These are phyloP conservation scores for Petroica traversi DNA, from an alignment of 2,113 vertebrate species.

Conservation along the genomic window DNA sequence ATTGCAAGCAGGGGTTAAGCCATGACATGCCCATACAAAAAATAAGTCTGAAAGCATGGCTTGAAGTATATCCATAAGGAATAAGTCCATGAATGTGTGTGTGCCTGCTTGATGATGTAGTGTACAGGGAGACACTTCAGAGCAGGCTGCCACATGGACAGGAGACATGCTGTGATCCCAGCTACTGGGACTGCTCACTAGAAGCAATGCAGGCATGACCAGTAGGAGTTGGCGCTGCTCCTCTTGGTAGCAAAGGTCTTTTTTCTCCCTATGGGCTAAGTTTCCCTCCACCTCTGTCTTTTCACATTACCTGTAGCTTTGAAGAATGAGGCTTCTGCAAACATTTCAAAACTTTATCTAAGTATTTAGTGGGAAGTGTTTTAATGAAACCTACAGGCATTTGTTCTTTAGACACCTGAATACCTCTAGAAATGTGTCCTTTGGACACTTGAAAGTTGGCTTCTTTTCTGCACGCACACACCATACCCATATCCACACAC, in stretches of 20 bases:
- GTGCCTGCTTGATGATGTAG: neutral
- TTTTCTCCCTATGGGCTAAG: neutral
- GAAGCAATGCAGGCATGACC: neutral
- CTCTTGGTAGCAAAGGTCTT: neutral
- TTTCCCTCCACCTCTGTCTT: neutral
- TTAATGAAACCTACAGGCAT: neutral
- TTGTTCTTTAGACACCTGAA: neutral
- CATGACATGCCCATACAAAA: neutral
- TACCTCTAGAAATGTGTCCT: neutral
- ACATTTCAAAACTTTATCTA: neutral
- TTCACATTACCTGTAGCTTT: neutral
- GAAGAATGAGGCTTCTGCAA: neutral
- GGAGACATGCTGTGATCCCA: neutral
- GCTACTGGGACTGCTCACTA: neutral
- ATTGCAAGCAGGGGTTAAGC: neutral
- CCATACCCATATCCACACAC: no score
- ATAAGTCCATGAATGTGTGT: neutral
- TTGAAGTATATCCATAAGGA: neutral
- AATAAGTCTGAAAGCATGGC: neutral
- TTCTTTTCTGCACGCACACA: neutral
- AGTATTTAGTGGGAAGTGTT: neutral
- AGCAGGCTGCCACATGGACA: neutral
- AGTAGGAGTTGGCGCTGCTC: neutral
- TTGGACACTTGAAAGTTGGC: neutral
- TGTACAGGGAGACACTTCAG: neutral